phyloP scores from a whole-genome alignment of 1,140 invertebrate species.

The Cepaea nemoralis region DNA sequence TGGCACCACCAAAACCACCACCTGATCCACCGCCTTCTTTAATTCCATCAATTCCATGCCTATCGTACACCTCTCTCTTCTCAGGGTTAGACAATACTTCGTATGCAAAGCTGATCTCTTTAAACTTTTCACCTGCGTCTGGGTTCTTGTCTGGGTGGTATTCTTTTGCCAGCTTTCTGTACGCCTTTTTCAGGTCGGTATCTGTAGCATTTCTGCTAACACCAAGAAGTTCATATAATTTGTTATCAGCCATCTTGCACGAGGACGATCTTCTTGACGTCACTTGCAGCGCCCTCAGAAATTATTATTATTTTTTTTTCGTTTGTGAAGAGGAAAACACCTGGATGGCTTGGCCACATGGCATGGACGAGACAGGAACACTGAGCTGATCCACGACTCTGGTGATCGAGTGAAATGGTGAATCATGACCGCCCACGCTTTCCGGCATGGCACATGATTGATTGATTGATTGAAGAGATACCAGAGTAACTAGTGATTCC shows the following conservation, averaged over 20 bases:
- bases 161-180: conserved; percentile 86
- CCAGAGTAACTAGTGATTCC: too few relatives aligned
- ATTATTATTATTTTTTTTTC: too few relatives aligned
- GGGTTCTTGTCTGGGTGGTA: conserved; percentile 99
- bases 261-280: conserved; percentile 46
- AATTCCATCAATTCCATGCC: conserved; percentile 95
- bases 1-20: conserved; percentile 46
- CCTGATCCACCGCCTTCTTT: conserved; percentile 86
- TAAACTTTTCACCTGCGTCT: conserved; percentile 91
- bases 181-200: conserved; percentile 86
- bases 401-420: too few relatives aligned
- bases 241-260: conserved; percentile 78
- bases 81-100: conserved; percentile 97
- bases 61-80: conserved; percentile 94
- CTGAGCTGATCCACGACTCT: too few relatives aligned
- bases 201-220: conserved; percentile 83
- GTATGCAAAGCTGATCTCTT: conserved; percentile 98
- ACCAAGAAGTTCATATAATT: conserved; percentile 86
- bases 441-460: too few relatives aligned
- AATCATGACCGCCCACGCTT: too few relatives aligned
- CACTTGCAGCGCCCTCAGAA: conserved; percentile 40
- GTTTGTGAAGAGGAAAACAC: too few relatives aligned
- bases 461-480: too few relatives aligned
- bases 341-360: too few relatives aligned
- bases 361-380: too few relatives aligned